phyloP scores from a whole-genome alignment of 2,113 vertebrate genomes.

The Brachyhypopomus gauderio region DNA sequence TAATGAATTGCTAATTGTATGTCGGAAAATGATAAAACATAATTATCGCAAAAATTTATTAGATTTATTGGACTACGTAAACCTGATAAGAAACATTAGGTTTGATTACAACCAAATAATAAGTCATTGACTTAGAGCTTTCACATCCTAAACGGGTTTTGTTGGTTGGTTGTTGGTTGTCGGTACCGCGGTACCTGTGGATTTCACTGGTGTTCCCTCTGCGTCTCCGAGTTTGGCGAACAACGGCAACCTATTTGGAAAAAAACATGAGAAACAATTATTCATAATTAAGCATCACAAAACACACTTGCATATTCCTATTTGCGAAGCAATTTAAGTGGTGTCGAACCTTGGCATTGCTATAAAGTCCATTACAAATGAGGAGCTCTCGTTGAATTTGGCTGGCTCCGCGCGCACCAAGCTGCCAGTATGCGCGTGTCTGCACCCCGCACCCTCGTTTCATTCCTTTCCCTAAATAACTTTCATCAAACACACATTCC shows the following conservation, averaged over 20 bases:
- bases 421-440: constrained; percentile 52
- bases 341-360: constrained; percentile 70
- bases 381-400: constrained; percentile 64
- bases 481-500: constrained; percentile 6
- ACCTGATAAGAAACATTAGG: no score
- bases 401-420: constrained; percentile 59
- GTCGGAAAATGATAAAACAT: no score
- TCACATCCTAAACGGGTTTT: no score
- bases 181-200: no score
- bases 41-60: no score
- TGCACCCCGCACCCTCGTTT: constrained; percentile 31
- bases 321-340: constrained; percentile 66
- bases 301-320: constrained; percentile 66
- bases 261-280: constrained; percentile 76
- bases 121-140: no score
- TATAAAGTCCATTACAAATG: constrained; percentile 72
- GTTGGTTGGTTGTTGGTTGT: no score
- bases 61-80: no score
- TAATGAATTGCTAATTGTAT: no score
- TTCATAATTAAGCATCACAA: constrained; percentile 78
- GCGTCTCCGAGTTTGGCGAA: constrained; percentile 34
- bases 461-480: constrained; percentile 55
- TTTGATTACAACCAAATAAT: no score
- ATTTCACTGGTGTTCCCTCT: no score
- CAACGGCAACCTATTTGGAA: constrained; percentile 64